A percentile compares a stretch with the other conserved stretches of the same genome.
phyloP scores from a whole-genome alignment of 2,888 invertebrate genomes.

The Zele albiditarsus region DNA sequence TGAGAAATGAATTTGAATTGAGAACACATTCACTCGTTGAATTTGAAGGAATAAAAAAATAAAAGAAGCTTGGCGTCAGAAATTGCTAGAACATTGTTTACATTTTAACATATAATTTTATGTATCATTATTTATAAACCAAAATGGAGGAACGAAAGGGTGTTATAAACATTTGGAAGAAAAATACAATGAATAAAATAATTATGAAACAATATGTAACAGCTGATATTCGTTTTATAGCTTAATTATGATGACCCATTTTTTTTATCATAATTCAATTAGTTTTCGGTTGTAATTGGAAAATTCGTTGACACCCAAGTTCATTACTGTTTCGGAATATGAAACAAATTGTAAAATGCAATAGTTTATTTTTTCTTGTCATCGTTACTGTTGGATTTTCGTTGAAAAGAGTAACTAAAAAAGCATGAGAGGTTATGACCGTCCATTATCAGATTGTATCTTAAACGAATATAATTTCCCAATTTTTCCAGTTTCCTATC shows the following conservation, averaged over 20 bases:
- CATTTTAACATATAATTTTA: not conserved
- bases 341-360: not conserved
- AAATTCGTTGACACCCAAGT: too few species aligned
- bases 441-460: too few species aligned
- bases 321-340: not conserved
- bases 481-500: too few species aligned
- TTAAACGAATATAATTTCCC: too few species aligned
- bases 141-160: not conserved
- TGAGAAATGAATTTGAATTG: not conserved
- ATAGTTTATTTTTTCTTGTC: not conserved
- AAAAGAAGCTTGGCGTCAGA: not conserved
- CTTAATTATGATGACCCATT: too few species aligned
- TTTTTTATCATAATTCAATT: too few species aligned
- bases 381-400: too few species aligned
- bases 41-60: constrained; percentile 36
- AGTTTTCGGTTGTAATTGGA: too few species aligned
- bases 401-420: not conserved
- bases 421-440: not conserved
- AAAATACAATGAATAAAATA: not conserved
- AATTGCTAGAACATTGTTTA: not conserved
- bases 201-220: not conserved
- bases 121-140: not conserved
- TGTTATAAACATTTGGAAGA: not conserved
- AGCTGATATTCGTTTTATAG: not conserved
- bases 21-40: not conserved